Evolutionary conservation across 2,888 invertebrate genomes (phyloP).

Genomic region (Aethes cnicana): DNA sequence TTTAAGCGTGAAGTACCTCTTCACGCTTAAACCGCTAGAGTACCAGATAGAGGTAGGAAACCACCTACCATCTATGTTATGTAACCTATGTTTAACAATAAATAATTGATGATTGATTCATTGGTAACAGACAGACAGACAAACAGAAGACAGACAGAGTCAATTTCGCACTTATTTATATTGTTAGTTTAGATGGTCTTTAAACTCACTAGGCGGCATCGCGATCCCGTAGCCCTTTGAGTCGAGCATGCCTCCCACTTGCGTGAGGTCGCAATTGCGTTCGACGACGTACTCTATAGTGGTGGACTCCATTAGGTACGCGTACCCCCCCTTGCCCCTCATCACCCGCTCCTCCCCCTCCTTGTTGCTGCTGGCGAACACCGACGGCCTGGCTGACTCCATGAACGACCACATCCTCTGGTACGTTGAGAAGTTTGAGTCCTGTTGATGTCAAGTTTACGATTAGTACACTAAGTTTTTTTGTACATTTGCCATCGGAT

Average conservation of each 20-base stretch:
- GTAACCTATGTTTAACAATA: no score
- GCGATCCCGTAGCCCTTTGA: constrained; percentile 98
- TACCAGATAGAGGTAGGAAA: no score
- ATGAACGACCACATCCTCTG: constrained; percentile 98
- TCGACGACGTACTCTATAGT: constrained; percentile 97
- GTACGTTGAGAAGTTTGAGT: constrained; percentile 96
- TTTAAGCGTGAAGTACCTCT: no score
- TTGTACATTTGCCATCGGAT: no score
- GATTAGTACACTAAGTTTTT: background rate
- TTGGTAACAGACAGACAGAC: no score
- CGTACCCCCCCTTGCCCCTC: constrained; percentile 93
- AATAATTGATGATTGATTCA: no score
- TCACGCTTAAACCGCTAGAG: no score
- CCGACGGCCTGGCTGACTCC: constrained; percentile 93
- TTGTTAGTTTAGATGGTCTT: background rate
- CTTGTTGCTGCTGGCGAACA: constrained; percentile 92
- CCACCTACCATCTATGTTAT: background rate
- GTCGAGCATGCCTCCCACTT: constrained; percentile 95
- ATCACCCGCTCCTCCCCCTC: constrained; percentile 96
- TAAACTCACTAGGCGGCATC: constrained; percentile 91
- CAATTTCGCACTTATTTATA: no score
- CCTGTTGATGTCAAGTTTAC: constrained; percentile 82
- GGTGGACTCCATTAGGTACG: constrained; percentile 98
- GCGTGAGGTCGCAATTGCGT: constrained; percentile 93
- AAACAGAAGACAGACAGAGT: no score